A percentile compares a stretch with the other conserved stretches of the same genome.
phyloP scores from a whole-genome alignment of 2,113 vertebrate species.

The Piaya cayana region DNA sequence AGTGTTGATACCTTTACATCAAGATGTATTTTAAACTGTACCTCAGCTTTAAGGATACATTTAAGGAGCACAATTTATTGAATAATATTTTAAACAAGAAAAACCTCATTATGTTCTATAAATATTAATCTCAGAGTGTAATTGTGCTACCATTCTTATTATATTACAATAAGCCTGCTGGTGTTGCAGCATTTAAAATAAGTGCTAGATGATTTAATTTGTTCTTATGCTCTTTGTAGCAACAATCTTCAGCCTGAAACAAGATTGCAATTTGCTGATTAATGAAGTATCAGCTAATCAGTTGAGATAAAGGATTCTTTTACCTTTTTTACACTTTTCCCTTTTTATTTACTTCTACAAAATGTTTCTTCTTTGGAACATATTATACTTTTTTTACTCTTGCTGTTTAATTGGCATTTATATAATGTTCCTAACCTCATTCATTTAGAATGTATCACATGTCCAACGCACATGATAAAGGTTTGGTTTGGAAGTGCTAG shows the following conservation, averaged over 20 bases:
- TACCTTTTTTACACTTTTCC: background rate
- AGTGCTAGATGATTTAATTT: conserved; percentile 69
- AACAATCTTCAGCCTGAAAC: conserved; percentile 62
- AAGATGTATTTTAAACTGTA: background rate
- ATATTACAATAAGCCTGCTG: conserved; percentile 66
- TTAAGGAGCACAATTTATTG: background rate
- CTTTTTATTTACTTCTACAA: background rate
- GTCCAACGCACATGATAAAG: background rate
- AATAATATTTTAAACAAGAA: conserved; percentile 49
- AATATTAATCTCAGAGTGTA: conserved; percentile 63
- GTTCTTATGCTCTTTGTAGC: conserved; percentile 41
- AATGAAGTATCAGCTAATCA: conserved; percentile 7
- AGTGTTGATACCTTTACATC: background rate
- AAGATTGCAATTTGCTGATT: conserved; percentile 63
- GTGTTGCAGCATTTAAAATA: conserved; percentile 66
- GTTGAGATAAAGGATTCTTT: background rate
- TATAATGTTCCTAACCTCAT: background rate
- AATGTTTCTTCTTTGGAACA: conserved; percentile 8
- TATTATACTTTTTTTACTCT: background rate
- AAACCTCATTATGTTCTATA: conserved; percentile 47
- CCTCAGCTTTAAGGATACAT: background rate
- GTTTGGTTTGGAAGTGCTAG: background rate
- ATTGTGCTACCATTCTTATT: conserved; percentile 62
- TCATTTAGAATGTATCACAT: background rate
- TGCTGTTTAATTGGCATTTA: background rate